Conservation (phyloP, 2,888 invertebrate genomes). For the Ennomos fuscantarius region DNA sequence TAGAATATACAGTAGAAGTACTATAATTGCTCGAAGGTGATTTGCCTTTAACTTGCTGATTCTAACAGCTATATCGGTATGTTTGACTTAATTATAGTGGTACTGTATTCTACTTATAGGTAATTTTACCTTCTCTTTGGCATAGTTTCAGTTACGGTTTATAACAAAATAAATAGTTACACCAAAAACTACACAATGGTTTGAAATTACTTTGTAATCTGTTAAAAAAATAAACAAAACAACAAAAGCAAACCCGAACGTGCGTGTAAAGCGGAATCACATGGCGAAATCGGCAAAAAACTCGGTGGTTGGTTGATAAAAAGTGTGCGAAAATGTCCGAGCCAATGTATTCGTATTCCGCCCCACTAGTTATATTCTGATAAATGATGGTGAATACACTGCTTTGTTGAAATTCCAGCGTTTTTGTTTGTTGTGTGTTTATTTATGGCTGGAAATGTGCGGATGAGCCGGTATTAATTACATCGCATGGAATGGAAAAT, state of each 20-base stretch:
- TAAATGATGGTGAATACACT: conserved; percentile 75
- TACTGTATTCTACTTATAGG: too few species aligned
- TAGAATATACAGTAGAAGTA: too few species aligned
- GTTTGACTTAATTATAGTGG: too few species aligned
- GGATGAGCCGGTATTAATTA: conserved; percentile 18
- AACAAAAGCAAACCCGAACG: conserved; percentile 32
- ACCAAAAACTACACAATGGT: not conserved
- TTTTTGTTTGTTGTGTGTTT: conserved; percentile 53
- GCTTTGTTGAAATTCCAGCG: conserved; percentile 53
- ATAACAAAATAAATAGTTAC: not conserved
- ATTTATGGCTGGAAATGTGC: conserved; percentile 43
- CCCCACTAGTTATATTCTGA: conserved; percentile 80
- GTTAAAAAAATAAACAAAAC: conserved; percentile 29
- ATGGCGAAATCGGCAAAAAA: conserved; percentile 42
- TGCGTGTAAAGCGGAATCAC: conserved; percentile 26
- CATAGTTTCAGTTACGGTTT: too few species aligned
- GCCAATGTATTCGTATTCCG: conserved; percentile 70
- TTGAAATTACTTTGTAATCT: not conserved
- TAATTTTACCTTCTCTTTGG: too few species aligned
- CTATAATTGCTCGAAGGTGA: too few species aligned
- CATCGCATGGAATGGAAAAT: not conserved
- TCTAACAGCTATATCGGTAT: too few species aligned
- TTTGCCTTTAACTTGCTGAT: too few species aligned
- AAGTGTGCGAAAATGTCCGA: conserved; percentile 63
- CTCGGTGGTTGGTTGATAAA: conserved; percentile 41